Evolutionary conservation across 92 coral and sea anemone species (phyloP).

Genomic region (Zoanthus solanderi): DNA sequence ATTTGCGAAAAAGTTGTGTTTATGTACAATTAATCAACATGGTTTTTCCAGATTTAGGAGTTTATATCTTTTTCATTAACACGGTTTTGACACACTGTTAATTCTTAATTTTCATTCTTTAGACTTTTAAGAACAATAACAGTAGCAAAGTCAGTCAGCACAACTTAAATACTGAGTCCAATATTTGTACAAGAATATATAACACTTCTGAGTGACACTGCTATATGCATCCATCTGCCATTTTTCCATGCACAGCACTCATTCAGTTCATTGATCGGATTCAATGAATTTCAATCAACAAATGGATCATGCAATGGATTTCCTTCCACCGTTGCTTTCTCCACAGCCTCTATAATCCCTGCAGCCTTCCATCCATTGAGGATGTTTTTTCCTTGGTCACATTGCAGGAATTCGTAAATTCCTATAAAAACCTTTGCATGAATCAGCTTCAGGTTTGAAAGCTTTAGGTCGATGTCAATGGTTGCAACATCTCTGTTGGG

Average conservation of each 20-base stretch:
- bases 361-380: constrained; percentile 30
- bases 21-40: neutral
- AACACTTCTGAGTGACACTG: neutral
- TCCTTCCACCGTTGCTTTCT: neutral
- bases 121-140: neutral
- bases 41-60: neutral
- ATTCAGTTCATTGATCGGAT: neutral
- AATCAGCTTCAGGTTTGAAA: constrained; percentile 51
- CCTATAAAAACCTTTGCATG: constrained; percentile 31
- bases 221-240: neutral
- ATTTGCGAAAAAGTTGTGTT: neutral
- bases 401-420: constrained; percentile 44
- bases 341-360: constrained; percentile 44
- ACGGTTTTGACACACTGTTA: constrained; percentile 15
- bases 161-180: constrained; percentile 1
- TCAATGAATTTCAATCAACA: constrained; percentile 17
- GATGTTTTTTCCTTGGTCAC: constrained; percentile 23
- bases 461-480: constrained; percentile 46
- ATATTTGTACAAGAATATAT: constrained; percentile 1
- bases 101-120: constrained; percentile 6
- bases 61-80: neutral
- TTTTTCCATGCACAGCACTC: constrained; percentile 5
- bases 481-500: constrained; percentile 51
- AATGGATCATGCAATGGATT: too few relatives aligned
- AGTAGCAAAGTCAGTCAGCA: constrained; percentile 1